These are phyloP conservation scores for Scaptomyza polygonia DNA, from an alignment of 2,888 invertebrate genomes.

Conservation along the genomic window DNA sequence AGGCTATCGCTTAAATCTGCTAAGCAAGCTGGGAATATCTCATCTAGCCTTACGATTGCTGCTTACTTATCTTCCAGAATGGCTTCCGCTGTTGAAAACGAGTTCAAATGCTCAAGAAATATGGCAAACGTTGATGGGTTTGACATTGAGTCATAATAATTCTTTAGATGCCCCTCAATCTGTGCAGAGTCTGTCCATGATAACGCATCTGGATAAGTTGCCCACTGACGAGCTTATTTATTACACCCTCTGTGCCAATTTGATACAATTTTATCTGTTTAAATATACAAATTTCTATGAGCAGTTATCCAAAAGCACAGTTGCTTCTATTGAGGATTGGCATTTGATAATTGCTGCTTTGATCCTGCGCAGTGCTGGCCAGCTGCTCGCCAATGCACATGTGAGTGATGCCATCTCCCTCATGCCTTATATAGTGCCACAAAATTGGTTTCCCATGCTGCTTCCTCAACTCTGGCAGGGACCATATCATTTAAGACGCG, in stretches of 20 bases:
- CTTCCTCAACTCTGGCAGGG: conserved; percentile 67
- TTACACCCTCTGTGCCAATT: conserved; percentile 84
- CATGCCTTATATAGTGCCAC: too few relatives aligned
- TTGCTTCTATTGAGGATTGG: conserved; percentile 79
- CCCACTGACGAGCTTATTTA: conserved; percentile 85
- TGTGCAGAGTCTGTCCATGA: conserved; percentile 63
- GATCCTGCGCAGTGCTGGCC: conserved; percentile 90
- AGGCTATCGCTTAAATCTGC: conserved; percentile 87
- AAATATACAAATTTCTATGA: conserved; percentile 88
- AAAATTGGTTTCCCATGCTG: conserved; percentile 55
- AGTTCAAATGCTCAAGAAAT: conserved; percentile 30
- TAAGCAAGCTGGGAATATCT: conserved; percentile 91
- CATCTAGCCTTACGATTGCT: conserved; percentile 85
- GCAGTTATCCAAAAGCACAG: conserved; percentile 81
- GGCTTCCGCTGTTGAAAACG: conserved; percentile 85
- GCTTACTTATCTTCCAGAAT: conserved; percentile 84
- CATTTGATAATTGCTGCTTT: conserved; percentile 87
- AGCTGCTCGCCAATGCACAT: conserved; percentile 91
- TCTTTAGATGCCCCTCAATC: conserved; percentile 31
- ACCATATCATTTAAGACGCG: conserved; percentile 66
- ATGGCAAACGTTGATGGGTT: conserved; percentile 62
- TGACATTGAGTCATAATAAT: neutral
- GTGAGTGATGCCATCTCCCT: conserved; percentile 85
- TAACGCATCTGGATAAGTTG: conserved; percentile 90
- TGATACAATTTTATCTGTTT: conserved; percentile 88